Conservation (phyloP, 2,113 vertebrate genomes). For the Sinocyclocheilus grahami region DNA sequence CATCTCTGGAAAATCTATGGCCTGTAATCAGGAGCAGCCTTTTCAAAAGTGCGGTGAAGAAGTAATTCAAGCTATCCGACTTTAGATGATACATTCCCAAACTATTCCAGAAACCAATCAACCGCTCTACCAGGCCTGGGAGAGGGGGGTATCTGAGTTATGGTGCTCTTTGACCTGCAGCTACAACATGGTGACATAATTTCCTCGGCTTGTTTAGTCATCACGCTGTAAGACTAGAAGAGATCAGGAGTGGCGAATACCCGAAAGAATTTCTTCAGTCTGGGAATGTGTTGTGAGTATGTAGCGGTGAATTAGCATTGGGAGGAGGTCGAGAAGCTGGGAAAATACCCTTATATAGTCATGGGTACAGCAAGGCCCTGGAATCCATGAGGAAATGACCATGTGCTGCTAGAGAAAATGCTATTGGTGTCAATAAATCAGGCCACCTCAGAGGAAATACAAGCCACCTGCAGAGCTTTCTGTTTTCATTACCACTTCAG, state of each 20-base stretch:
- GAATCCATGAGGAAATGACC: slow-evolving; percentile 27
- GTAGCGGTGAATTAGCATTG: slow-evolving; percentile 25
- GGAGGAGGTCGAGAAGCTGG: slow-evolving; percentile 31
- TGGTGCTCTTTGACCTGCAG: slow-evolving; percentile 31
- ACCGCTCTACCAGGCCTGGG: not conserved
- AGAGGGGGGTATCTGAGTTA: slow-evolving; percentile 28
- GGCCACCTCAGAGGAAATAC: not conserved
- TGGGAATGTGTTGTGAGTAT: slow-evolving; percentile 55
- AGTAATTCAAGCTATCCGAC: not conserved
- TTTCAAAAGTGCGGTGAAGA: not conserved
- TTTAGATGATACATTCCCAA: not conserved
- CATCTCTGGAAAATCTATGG: slow-evolving; percentile 2
- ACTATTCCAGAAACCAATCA: slow-evolving; percentile 1
- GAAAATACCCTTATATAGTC: slow-evolving; percentile 60
- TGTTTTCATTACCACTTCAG: slow-evolving; percentile 30
- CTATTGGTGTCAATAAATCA: slow-evolving; percentile 27
- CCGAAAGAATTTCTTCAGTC: slow-evolving; percentile 52
- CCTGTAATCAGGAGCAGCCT: not conserved
- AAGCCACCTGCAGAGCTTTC: slow-evolving; percentile 21
- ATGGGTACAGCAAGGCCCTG: slow-evolving; percentile 37
- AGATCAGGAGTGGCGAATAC: not conserved
- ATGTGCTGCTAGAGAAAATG: slow-evolving; percentile 1
- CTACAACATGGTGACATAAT: slow-evolving; percentile 52
- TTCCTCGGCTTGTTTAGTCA: slow-evolving; percentile 48
- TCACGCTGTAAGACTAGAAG: slow-evolving; percentile 25